phyloP scores from a whole-genome alignment of 2,888 invertebrate species.

The Geophilus truncorum region DNA sequence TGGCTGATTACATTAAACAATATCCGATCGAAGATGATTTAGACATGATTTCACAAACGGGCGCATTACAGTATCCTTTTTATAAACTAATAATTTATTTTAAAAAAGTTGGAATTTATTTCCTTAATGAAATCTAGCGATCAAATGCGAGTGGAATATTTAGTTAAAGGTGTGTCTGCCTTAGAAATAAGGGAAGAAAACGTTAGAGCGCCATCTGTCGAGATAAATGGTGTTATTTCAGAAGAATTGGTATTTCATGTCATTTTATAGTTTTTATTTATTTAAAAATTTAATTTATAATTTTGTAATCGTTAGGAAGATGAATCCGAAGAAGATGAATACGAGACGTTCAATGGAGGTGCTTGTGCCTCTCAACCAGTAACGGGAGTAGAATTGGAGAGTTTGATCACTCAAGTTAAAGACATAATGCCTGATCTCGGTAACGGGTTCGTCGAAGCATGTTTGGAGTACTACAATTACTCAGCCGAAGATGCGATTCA shows the following conservation, averaged over 20 bases:
- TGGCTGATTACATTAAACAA: conserved; percentile 63
- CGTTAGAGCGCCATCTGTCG: not conserved
- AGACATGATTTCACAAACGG: conserved; percentile 48
- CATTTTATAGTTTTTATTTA: not conserved
- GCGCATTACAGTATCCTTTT: not conserved
- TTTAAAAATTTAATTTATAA: too few relatives aligned
- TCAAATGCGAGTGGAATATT: not conserved
- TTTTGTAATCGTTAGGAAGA: not conserved
- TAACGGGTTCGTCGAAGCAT: conserved; percentile 63
- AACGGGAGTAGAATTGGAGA: conserved; percentile 60
- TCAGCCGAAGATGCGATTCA: conserved; percentile 72
- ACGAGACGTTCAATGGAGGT: not conserved
- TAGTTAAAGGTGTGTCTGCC: not conserved
- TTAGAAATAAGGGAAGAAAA: not conserved
- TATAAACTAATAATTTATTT: not conserved
- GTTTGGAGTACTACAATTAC: conserved; percentile 70
- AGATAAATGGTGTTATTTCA: not conserved
- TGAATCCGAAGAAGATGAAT: not conserved
- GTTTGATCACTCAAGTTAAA: conserved; percentile 61
- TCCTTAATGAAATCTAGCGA: not conserved
- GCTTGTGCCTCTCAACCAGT: conserved; percentile 43
- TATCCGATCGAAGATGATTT: conserved; percentile 65
- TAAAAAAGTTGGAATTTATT: not conserved
- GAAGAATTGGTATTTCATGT: too few relatives aligned
- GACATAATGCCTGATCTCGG: conserved; percentile 77